These are phyloP conservation scores for cattle (Bos taurus) DNA, from an alignment of 2,113 vertebrate genomes.

Conservation along the genomic window ARS-UCD2.0 NC_037333.1:17212001-17212500, in stretches of 20 bases:
- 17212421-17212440: neutral
- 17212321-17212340: neutral
- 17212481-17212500: neutral
- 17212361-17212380: neutral
- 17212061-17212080: neutral
- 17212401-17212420: neutral
- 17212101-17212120: neutral
- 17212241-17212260: neutral
- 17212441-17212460: neutral
- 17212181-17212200: neutral
- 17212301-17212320: neutral
- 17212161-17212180: neutral
- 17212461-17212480: neutral
- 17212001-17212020: neutral
- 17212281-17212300: neutral
- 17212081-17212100: neutral
- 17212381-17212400: neutral
- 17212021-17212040: neutral
- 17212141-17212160: neutral
- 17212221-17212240: neutral
- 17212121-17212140: neutral
- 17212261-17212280: neutral
- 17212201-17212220: neutral
- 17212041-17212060: neutral
- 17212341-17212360: neutral